Percentiles rank a stretch among this genome's conserved stretches.
Conservation (phyloP, 2,113 vertebrate species). For the Stigmatopora nigra region DNA sequence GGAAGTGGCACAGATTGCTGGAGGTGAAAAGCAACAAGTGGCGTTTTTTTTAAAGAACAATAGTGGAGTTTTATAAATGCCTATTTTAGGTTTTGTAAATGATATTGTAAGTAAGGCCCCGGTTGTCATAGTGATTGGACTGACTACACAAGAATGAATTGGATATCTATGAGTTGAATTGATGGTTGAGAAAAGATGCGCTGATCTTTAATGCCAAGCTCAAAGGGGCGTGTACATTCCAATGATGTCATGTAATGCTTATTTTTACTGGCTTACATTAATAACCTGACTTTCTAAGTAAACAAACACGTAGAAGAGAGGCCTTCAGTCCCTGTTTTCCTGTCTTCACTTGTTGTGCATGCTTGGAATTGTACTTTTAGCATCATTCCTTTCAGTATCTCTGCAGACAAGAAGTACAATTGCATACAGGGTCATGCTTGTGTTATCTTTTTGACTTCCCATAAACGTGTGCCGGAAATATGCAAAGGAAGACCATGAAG, state of each 20-base stretch:
- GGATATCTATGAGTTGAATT: too few relatives aligned
- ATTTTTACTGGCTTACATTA: background rate
- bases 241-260: background rate
- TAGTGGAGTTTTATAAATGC: conserved; percentile 40
- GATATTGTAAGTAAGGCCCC: conserved; percentile 29
- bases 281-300: background rate
- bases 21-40: conserved; percentile 40
- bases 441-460: background rate
- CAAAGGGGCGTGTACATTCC: background rate
- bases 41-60: conserved; percentile 14
- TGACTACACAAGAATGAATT: background rate
- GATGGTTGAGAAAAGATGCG: too few relatives aligned
- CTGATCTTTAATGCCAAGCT: too few relatives aligned
- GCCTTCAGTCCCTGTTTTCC: conserved; percentile 26
- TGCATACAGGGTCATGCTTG: background rate
- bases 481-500: background rate
- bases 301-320: conserved; percentile 14
- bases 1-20: conserved; percentile 44
- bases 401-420: conserved; percentile 1
- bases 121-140: conserved; percentile 11
- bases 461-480: conserved; percentile 10
- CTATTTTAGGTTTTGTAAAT: conserved; percentile 33
- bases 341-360: conserved; percentile 44
- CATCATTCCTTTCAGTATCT: conserved; percentile 15
- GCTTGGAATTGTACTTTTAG: conserved; percentile 33